A percentile compares a stretch with the other conserved stretches of the same genome.
Evolutionary conservation across 1,140 invertebrate species (phyloP).

Genomic region (Papilio polytes): DNA sequence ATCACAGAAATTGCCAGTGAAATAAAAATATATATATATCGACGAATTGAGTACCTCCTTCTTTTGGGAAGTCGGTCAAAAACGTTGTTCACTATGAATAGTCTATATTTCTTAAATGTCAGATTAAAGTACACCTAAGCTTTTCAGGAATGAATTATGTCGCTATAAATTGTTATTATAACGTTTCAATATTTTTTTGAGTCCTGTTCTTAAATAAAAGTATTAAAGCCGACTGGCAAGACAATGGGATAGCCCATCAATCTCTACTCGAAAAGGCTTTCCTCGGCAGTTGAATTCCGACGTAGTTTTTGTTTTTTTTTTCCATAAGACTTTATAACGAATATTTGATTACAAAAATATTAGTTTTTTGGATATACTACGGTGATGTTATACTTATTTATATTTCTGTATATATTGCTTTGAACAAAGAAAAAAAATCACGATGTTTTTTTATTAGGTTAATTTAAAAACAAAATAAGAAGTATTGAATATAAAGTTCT

Average conservation of each 20-base stretch:
- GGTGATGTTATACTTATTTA: neutral
- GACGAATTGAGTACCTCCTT: too few species aligned
- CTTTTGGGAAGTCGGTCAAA: too few species aligned
- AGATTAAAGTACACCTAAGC: neutral
- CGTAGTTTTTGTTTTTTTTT: constrained; percentile 10
- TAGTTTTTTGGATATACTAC: neutral
- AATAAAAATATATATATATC: too few species aligned
- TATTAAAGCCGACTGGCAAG: constrained; percentile 1
- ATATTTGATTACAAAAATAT: constrained; percentile 26
- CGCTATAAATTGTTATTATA: constrained; percentile 6
- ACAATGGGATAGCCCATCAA: constrained; percentile 39
- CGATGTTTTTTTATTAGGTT: too few species aligned
- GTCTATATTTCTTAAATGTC: too few species aligned
- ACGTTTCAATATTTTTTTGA: neutral
- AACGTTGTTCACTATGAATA: too few species aligned
- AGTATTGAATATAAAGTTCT: too few species aligned
- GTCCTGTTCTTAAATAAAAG: neutral
- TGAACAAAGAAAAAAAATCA: too few species aligned
- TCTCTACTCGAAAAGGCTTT: constrained; percentile 21
- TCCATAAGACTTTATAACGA: neutral
- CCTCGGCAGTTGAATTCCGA: constrained; percentile 13
- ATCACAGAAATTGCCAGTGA: too few species aligned
- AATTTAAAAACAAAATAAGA: too few species aligned
- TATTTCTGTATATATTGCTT: too few species aligned
- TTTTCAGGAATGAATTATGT: neutral